Evolutionary conservation across 35 echinoderm and acorn worm species (phyloP), one percentile per base, ranked within the genome.

Genomic region (Lytechinus pictus): DNA sequence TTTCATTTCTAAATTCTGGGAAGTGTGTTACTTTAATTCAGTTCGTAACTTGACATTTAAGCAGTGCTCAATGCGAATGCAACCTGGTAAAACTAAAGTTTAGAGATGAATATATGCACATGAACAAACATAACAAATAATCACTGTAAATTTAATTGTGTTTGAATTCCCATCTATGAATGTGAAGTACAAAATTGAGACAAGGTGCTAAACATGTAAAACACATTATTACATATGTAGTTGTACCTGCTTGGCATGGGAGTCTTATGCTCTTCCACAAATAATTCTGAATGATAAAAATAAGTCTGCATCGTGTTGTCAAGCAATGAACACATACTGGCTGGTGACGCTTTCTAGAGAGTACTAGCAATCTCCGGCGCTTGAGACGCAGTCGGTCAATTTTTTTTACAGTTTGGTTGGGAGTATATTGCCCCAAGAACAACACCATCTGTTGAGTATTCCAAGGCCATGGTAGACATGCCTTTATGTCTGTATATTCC

Each of bases 391-490:
- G 88, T 90, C 29, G 12, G 88, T 90, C 52, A 5, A 90, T 28
- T 54, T 10, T 44, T n/a, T 12, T 44, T 54, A 44, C 88, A 90
- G 28, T 90, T 90, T 90, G 27, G 29, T 54, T 90, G 16, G 29
- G 29, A 90, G 52, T 33, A 90, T 14, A 90, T 90, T 29, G 24
- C 88, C 24, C 88, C 88, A 8, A 90, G 29, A 12, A 90, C 88
- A 90, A 54, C 52, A 90, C 88, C 33, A 21, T 44, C 29, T 90
- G n/a, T 90, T 79, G 66, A 79, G n/a, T 79, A 79, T 79, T 79
- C 66, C 66, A 79, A 79, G 28, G 88, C 88, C 88, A 90, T 90
- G 88, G 27, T 90, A 24, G 6, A 79, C 56, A 79, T n/a, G 66
- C n/a, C 2, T 24, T 24, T 27, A 24, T 79, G 66, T n/a, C 16